Conservation (phyloP, 2,113 vertebrate genomes). For the Nicator chloris region DNA sequence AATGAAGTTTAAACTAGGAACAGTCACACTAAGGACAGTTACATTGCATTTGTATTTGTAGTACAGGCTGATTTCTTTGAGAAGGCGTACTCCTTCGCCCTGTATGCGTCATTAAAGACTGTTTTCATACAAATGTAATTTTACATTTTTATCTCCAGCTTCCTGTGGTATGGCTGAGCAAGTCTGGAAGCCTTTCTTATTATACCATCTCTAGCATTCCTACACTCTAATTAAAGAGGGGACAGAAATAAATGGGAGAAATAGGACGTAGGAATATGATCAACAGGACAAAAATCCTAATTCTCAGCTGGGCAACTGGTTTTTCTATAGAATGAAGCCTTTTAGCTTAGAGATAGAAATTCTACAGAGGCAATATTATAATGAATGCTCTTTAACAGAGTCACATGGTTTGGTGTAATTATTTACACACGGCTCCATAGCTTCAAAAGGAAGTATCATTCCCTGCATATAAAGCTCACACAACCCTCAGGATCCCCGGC, state of each 20-base stretch:
- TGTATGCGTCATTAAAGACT: background rate
- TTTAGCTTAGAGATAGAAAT: background rate
- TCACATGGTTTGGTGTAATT: background rate
- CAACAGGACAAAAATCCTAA: background rate
- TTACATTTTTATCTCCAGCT: background rate
- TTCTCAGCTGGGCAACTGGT: background rate
- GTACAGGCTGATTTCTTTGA: background rate
- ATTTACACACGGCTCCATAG: background rate
- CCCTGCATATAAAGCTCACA: background rate
- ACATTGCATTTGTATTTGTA: background rate
- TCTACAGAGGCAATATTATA: background rate
- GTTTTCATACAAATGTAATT: background rate
- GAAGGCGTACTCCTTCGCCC: background rate
- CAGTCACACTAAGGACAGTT: background rate
- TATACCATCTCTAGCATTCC: background rate
- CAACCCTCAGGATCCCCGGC: background rate
- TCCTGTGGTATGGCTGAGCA: background rate
- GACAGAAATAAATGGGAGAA: background rate
- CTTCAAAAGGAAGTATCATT: background rate
- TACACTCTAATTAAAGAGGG: background rate
- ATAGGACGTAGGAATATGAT: background rate
- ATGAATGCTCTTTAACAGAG: background rate
- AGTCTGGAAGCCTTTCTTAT: background rate
- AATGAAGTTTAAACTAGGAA: slow-evolving; percentile 15
- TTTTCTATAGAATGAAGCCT: background rate